These are phyloP conservation scores for Rhipidura dahli DNA, from an alignment of 2,113 vertebrate species.

Conservation along the genomic window DNA sequence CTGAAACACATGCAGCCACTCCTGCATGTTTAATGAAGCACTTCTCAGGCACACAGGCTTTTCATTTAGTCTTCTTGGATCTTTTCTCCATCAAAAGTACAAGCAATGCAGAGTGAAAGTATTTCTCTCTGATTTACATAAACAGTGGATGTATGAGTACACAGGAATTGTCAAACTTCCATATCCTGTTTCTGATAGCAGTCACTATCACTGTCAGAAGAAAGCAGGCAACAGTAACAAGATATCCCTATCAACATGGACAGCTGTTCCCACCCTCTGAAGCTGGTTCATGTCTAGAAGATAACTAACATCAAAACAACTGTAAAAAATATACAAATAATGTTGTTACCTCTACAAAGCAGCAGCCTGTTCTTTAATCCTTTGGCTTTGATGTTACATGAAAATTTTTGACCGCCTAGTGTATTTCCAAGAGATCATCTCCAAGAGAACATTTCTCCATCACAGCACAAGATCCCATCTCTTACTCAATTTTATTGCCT, in stretches of 20 bases:
- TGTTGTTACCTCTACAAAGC: not conserved
- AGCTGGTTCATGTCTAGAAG: not conserved
- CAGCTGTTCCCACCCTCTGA: not conserved
- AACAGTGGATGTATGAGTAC: not conserved
- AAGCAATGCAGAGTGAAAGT: not conserved
- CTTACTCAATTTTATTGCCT: not conserved
- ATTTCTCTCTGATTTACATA: not conserved
- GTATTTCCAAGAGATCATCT: not conserved
- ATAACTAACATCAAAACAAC: not conserved
- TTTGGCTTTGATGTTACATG: not conserved
- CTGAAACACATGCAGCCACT: not conserved
- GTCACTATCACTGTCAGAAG: not conserved
- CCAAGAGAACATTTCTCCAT: not conserved
- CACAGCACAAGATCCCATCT: not conserved
- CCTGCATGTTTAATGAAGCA: not conserved
- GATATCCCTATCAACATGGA: not conserved
- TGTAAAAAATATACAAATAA: not conserved
- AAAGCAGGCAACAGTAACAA: not conserved
- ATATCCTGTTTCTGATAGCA: not conserved
- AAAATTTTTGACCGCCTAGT: not conserved
- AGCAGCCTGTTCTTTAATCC: not conserved
- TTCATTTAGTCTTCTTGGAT: not conserved
- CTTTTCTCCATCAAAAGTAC: not conserved
- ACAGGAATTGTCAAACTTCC: not conserved
- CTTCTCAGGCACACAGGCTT: not conserved